Conservation (phyloP, 2,113 vertebrate genomes). For the Merops nubicus region DNA sequence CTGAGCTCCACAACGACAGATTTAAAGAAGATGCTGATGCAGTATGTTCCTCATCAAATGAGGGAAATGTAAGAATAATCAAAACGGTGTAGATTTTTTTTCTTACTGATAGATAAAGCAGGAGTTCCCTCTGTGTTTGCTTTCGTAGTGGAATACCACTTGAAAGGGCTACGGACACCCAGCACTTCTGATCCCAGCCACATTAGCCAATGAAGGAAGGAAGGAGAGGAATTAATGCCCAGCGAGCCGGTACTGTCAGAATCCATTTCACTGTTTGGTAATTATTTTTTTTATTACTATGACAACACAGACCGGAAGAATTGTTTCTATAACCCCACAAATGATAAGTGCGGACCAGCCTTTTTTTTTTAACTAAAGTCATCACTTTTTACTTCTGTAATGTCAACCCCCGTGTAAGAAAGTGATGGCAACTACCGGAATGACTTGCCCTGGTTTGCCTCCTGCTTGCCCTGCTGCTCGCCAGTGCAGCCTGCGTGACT, state of each 20-base stretch:
- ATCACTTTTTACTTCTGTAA: background rate
- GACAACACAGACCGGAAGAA: constrained; percentile 43
- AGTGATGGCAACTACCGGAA: background rate
- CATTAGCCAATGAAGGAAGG: background rate
- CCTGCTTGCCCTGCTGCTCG: background rate
- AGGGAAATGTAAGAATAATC: background rate
- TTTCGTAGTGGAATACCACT: background rate
- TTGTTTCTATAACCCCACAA: constrained; percentile 15
- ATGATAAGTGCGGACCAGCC: constrained; percentile 12
- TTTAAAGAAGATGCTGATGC: constrained; percentile 34
- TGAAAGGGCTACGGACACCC: background rate
- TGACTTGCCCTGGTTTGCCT: background rate
- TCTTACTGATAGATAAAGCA: background rate
- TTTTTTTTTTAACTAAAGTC: background rate
- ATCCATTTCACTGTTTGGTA: constrained; percentile 21
- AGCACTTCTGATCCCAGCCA: background rate
- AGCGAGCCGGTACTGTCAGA: constrained; percentile 1
- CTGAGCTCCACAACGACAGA: constrained; percentile 55
- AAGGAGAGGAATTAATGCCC: background rate
- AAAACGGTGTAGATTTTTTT: background rate
- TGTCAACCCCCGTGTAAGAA: background rate
- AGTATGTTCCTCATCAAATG: background rate
- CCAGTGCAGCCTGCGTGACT: background rate
- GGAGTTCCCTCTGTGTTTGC: background rate
- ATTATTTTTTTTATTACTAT: constrained; percentile 66